These are phyloP conservation scores for Philopedon plagiatum DNA, from an alignment of 2,888 invertebrate genomes.

Conservation along the genomic window DNA sequence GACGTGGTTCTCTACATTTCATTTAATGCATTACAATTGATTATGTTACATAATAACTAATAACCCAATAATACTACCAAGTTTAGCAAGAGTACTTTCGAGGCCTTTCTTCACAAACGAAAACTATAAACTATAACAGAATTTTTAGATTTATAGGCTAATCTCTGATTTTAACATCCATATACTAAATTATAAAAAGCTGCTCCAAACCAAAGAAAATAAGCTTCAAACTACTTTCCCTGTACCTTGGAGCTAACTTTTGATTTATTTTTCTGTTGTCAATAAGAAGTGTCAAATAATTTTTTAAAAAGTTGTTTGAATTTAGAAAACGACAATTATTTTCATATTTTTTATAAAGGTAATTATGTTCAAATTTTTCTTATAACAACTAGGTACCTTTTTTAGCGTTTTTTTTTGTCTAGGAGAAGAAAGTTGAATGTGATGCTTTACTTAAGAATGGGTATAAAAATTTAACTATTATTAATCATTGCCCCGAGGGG, in stretches of 20 bases:
- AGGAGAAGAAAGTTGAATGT: background rate
- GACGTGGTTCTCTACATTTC: too few species aligned
- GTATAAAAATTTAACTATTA: conserved; percentile 2
- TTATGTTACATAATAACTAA: too few species aligned
- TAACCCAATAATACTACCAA: too few species aligned
- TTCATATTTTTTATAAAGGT: background rate
- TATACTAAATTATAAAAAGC: background rate
- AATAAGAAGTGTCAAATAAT: background rate
- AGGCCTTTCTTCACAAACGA: too few species aligned
- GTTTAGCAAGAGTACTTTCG: too few species aligned
- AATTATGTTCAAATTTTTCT: background rate
- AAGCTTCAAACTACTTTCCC: background rate
- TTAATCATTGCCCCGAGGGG: background rate
- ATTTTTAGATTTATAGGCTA: background rate
- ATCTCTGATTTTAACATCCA: background rate
- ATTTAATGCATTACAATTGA: too few species aligned
- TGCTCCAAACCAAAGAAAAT: background rate
- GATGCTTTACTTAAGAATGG: background rate
- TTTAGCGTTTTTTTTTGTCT: background rate
- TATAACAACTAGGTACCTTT: background rate
- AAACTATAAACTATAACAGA: background rate
- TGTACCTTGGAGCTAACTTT: background rate
- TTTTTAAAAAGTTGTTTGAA: conserved; percentile 4
- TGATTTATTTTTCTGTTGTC: background rate
- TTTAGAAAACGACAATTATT: background rate